A percentile compares a stretch with the other conserved stretches of the same genome.
phyloP scores from a whole-genome alignment of 2,797 vertebrate species.

The Muscicapa comitata region DNA sequence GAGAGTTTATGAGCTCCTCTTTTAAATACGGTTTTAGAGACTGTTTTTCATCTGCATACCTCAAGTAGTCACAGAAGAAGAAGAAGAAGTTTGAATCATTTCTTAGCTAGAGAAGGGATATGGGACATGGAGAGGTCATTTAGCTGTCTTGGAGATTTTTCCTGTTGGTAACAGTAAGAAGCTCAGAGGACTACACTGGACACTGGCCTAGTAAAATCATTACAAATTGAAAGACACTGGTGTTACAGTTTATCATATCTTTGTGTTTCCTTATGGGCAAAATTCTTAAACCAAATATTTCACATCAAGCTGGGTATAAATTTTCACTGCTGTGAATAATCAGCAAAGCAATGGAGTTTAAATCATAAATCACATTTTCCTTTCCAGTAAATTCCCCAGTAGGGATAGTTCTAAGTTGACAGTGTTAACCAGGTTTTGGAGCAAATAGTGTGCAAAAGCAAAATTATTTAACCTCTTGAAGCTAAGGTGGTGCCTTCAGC shows the following conservation, averaged over 20 bases:
- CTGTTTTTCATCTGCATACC: neutral
- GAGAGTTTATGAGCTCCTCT: neutral
- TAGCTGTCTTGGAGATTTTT: neutral
- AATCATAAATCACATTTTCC: neutral
- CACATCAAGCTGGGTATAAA: neutral
- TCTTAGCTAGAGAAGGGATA: neutral
- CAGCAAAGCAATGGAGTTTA: neutral
- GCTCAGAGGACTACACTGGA: neutral
- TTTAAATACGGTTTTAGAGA: neutral
- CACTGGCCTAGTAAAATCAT: neutral
- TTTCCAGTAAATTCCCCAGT: neutral
- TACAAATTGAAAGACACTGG: neutral
- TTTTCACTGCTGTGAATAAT: neutral
- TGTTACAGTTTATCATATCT: neutral
- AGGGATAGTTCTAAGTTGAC: neutral
- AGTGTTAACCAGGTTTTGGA: neutral
- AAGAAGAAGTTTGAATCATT: neutral
- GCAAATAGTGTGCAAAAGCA: neutral
- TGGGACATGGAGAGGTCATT: neutral
- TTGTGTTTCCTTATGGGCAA: neutral
- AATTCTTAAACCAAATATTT: neutral
- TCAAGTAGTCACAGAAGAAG: neutral
- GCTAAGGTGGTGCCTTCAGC: neutral
- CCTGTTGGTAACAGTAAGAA: neutral
- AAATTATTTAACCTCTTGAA: neutral